Percentiles rank a stretch among this genome's conserved stretches.
phyloP scores from a whole-genome alignment of 2,797 vertebrate genomes.

The Cirrhinus mrigala region DNA sequence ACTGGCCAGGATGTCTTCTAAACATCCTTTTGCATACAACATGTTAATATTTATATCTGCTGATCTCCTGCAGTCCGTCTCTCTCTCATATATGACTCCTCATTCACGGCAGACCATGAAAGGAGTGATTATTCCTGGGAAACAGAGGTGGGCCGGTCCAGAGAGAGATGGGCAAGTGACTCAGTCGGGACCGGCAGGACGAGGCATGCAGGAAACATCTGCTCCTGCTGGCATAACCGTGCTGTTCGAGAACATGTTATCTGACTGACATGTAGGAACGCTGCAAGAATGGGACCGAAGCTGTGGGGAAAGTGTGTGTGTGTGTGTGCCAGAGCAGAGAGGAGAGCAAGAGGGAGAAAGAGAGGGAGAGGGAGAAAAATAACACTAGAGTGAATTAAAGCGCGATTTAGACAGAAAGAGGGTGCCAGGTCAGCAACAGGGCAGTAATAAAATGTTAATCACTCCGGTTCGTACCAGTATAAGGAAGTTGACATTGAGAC shows the following conservation, averaged over 20 bases:
- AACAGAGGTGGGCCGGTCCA: constrained; percentile 32
- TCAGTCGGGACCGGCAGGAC: constrained; percentile 45
- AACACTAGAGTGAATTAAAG: constrained; percentile 35
- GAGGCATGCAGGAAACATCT: constrained; percentile 39
- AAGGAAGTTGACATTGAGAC: constrained; percentile 19
- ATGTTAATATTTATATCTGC: background rate
- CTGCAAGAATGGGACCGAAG: background rate
- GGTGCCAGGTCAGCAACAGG: constrained; percentile 60
- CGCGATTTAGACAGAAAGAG: constrained; percentile 37
- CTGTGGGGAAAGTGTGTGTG: background rate
- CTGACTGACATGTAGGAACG: constrained; percentile 21
- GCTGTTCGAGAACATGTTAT: constrained; percentile 29
- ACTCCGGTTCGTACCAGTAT: constrained; percentile 60
- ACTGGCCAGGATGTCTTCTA: constrained; percentile 16
- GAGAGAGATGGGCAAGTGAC: constrained; percentile 40
- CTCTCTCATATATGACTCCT: constrained; percentile 45
- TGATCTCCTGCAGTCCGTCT: constrained; percentile 26
- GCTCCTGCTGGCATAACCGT: constrained; percentile 36
- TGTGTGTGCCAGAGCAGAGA: background rate
- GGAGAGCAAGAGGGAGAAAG: too few relatives aligned
- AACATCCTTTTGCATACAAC: constrained; percentile 23
- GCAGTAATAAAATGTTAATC: constrained; percentile 69
- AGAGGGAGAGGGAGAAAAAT: background rate
- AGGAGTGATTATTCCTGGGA: constrained; percentile 40
- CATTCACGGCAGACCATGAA: constrained; percentile 39